Evolutionary conservation across 2,797 vertebrate species (phyloP), one percentile per base, ranked within the genome.

Genomic region (Chelon labrosus): DNA sequence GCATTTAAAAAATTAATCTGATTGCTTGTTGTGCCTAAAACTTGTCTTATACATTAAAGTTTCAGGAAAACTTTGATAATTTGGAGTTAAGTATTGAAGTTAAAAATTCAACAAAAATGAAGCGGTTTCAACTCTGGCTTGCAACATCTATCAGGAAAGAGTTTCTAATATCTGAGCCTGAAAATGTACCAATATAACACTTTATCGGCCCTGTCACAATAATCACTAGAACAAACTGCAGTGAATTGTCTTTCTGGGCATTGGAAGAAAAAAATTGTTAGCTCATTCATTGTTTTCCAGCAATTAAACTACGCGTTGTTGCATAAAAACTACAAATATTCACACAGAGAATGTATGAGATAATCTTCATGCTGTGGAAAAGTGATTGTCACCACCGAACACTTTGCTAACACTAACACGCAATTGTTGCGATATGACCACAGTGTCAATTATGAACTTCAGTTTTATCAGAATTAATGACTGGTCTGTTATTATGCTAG

Each of bases 401-500:
- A 10, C 16, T 7, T 8, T 60, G 16, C 64, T 25, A 7, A 42
- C 12, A n/a, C 66, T 57, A 75, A 7, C 51, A 20, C 68, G 12
- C 52, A 64, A 46, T 47, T 31, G n/a, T 22, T 65, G 20, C 19
- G 31, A 75, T 19, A 25, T 66, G 49, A 41, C n/a, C 19, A 35
- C 20, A 5, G 6, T 14, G 14, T 63, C 58, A 54, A 27, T 57
- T 14, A 38, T 27, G 12, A 65, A 5, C 39, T 65, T 69, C 53
- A n/a, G 37, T 68, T 72, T 44, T 50, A 44, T 63, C 46, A 12
- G 19, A 80, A 74, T 69, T 39, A 38, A 70, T 46, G 11, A 19
- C 44, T 42, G 11, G 11, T n/a, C 20, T 25, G 25, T 73, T 67
- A 35, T 83, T 79, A 63, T 65, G 71, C 12, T 60, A 57, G 35